Evolutionary conservation across 2,888 invertebrate species (phyloP).

Genomic region (Blastobasis adustella): DNA sequence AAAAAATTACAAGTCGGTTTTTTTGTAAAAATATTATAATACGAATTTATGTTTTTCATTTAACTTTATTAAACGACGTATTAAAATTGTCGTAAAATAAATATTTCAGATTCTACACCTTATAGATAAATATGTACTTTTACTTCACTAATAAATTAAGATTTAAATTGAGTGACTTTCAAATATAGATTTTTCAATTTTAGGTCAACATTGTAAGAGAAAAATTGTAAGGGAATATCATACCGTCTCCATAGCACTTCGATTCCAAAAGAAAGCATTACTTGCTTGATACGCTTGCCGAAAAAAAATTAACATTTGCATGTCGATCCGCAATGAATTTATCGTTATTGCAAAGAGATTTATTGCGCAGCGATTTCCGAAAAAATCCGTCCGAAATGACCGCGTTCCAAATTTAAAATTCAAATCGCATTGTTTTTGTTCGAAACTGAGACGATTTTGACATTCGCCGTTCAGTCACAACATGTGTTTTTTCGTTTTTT

Average conservation of each 20-base stretch:
- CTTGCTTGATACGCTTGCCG: conserved; percentile 46
- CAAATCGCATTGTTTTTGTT: conserved; percentile 66
- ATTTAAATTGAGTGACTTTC: too few species aligned
- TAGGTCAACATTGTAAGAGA: too few species aligned
- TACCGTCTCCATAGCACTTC: conserved; percentile 29
- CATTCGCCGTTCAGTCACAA: conserved; percentile 49
- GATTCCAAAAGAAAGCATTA: conserved; percentile 37
- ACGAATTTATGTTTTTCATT: not conserved
- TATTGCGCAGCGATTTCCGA: conserved; percentile 59
- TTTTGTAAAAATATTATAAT: not conserved
- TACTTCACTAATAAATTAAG: too few species aligned
- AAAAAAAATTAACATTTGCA: conserved; percentile 69
- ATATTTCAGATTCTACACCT: not conserved
- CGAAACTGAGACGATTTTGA: conserved; percentile 72
- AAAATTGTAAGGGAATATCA: too few species aligned
- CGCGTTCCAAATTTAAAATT: conserved; percentile 65
- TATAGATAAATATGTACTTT: too few species aligned
- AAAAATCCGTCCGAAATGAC: conserved; percentile 66
- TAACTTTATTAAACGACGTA: not conserved
- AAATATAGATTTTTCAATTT: too few species aligned
- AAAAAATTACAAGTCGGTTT: not conserved
- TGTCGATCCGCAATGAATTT: conserved; percentile 74
- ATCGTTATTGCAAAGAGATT: conserved; percentile 71
- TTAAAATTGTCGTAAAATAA: not conserved
- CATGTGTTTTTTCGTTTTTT: conserved; percentile 44